Evolutionary conservation across 2,888 invertebrate species (phyloP).

Genomic region (Anthrax anthrax): DNA sequence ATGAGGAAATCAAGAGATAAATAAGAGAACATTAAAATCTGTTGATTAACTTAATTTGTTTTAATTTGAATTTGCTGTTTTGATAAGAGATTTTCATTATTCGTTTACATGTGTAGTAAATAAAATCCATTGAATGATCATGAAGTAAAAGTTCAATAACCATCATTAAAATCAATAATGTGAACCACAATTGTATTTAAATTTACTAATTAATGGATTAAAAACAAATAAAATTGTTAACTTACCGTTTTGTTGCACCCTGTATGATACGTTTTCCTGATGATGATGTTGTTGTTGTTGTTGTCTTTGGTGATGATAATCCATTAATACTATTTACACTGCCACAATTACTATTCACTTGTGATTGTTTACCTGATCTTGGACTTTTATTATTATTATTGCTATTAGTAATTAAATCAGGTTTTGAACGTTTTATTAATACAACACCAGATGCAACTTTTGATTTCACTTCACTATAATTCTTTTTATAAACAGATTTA

Average conservation of each 20-base stretch:
- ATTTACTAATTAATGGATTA: no score
- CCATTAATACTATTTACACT: slow-evolving; percentile 14
- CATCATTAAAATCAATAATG: no score
- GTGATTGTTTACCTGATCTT: slow-evolving; percentile 3
- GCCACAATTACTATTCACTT: slow-evolving; percentile 8
- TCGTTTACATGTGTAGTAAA: no score
- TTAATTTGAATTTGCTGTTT: background rate
- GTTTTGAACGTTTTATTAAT: slow-evolving; percentile 20
- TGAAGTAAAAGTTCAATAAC: no score
- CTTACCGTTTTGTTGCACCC: slow-evolving; percentile 25
- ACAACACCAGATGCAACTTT: slow-evolving; percentile 54
- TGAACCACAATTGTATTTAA: no score
- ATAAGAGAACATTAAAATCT: no score
- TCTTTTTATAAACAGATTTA: slow-evolving; percentile 53
- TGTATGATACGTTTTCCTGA: slow-evolving; percentile 16
- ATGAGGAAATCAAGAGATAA: no score
- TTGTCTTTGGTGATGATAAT: slow-evolving; percentile 17
- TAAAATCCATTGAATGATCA: no score
- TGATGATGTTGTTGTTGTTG: no score
- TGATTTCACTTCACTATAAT: slow-evolving; percentile 75
- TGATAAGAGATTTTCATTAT: no score
- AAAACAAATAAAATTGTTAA: slow-evolving; percentile 3
- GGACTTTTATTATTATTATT: slow-evolving; percentile 11
- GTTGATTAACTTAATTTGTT: background rate
- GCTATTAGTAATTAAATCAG: no score